Conservation (phyloP, 2,888 invertebrate genomes). For the Nematopogon swammerdamellus region DNA sequence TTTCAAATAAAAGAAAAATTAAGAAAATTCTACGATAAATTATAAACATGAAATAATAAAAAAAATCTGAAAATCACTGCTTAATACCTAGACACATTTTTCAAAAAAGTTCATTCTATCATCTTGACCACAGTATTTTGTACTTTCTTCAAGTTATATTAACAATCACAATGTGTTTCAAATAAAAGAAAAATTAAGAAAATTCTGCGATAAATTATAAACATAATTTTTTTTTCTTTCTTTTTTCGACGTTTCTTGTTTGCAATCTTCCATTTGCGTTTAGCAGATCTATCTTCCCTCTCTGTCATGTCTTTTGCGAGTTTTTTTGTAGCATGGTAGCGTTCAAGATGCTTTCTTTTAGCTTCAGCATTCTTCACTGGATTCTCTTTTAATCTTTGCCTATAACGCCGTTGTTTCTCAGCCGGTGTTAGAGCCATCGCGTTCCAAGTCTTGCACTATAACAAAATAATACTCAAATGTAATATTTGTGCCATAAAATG, state of each 20-base stretch:
- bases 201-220: no score
- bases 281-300: conserved; percentile 6
- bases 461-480: background rate
- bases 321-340: conserved; percentile 7
- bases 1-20: no score
- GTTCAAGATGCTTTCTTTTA: conserved; percentile 6
- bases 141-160: no score
- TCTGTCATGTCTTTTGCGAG: conserved; percentile 7
- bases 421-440: no score
- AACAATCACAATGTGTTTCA: conserved; percentile 1
- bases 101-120: no score
- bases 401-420: conserved; percentile 3
- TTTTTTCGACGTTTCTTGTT: conserved; percentile 8
- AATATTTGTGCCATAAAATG: no score
- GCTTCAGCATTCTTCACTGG: conserved; percentile 6
- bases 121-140: no score
- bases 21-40: no score
- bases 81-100: no score
- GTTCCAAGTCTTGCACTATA: background rate
- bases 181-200: no score
- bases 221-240: conserved; percentile 4
- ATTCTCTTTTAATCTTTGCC: conserved; percentile 4
- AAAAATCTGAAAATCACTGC: no score
- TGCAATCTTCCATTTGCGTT: conserved; percentile 5
- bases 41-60: no score